Evolutionary conservation across 2,797 vertebrate species (phyloP), one percentile per base, ranked within the genome.

Genomic region (Syncerus caffer): DNA sequence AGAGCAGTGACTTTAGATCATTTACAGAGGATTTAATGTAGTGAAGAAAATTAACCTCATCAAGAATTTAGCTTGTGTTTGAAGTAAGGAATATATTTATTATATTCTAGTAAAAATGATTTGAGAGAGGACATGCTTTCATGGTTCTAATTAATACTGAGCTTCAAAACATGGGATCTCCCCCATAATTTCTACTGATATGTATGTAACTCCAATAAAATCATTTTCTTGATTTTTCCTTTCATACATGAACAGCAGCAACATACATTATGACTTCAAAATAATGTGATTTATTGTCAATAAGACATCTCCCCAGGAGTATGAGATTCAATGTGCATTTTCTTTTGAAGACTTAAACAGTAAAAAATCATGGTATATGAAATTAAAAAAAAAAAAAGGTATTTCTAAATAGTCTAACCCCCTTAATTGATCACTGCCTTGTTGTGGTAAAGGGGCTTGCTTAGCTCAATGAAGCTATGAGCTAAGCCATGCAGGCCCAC

Each of bases 31-130:
- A 95, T 88, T 98, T 96, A 97, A 97, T 97, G 95, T 96, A 94
- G 90, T 97, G 87, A 95, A 94, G 95, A 96, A 97, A 97, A 97
- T 97, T 96, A 96, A 97, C 94, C 93, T 95, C 93, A 94, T 98
- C 95, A 93, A 95, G 90, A 97, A 94, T 83, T 84, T 92, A 96
- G 76, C 51, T 93, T 92, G 16, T 92, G 60, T 96, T 71, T 87
- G 76, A 95, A 96, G 38, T 86, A 89, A 90, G 64, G 29, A 89
- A 90, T 94, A 83, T 89, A 96, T 97, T 97, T 98, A 96, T 95
- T 94, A 95, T 76, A 87, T 94, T 50, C 16, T 87, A 84, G 58
- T 95, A 91, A 76, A 96, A 93, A 78, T 80, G 27, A 90, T 76
- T 94, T 95, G 79, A 19, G 71, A 94, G 19, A 92, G 86, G 96